Evolutionary conservation across 2,888 invertebrate species (phyloP).

Genomic region (Cephus pulcher): DNA sequence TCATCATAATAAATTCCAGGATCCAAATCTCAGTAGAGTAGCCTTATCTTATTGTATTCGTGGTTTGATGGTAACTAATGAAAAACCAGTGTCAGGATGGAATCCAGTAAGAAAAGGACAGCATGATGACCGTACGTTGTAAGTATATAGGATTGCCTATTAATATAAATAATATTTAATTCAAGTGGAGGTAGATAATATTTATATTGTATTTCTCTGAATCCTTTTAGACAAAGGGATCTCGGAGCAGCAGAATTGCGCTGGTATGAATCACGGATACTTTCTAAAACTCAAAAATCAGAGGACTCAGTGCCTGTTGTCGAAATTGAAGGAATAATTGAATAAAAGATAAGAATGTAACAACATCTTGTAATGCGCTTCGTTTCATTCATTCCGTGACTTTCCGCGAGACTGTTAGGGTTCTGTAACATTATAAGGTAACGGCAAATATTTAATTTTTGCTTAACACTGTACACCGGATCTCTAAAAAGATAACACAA

Average conservation of each 20-base stretch:
- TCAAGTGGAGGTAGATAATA: conserved; percentile 1
- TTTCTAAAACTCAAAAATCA: conserved; percentile 32
- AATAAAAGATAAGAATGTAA: conserved; percentile 15
- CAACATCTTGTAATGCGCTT: background rate
- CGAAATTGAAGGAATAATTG: conserved; percentile 37
- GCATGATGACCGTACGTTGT: conserved; percentile 40
- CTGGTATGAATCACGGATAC: conserved; percentile 54
- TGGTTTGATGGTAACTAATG: conserved; percentile 80
- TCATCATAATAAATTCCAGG: conserved; percentile 39
- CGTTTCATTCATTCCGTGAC: no score
- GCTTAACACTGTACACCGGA: background rate
- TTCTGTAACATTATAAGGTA: background rate
- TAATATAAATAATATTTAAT: conserved; percentile 6
- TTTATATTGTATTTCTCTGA: conserved; percentile 12
- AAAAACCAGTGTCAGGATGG: conserved; percentile 78
- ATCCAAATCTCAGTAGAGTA: conserved; percentile 49
- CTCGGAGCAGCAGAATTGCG: conserved; percentile 49
- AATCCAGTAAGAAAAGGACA: conserved; percentile 73
- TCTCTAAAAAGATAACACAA: background rate
- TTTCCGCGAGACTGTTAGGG: background rate
- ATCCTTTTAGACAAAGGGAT: conserved; percentile 48
- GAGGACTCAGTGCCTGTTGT: conserved; percentile 29
- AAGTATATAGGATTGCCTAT: conserved; percentile 19
- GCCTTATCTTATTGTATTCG: conserved; percentile 68
- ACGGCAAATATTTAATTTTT: background rate